Percentiles rank a stretch among this genome's conserved stretches.
Evolutionary conservation across 2,113 vertebrate genomes (phyloP).

Genomic region (Hypanus sabinus): DNA sequence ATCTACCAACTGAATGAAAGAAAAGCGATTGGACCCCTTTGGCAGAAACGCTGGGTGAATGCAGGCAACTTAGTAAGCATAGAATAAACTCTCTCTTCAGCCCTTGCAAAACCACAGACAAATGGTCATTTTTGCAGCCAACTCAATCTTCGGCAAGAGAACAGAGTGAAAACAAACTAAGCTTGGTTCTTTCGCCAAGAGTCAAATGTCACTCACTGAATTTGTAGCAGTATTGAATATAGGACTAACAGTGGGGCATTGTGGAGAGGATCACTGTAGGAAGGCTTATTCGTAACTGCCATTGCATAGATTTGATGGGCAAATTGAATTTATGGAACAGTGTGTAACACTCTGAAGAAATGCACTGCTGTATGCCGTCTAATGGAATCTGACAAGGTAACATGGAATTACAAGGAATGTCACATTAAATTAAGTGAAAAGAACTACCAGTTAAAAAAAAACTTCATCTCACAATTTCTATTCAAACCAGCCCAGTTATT

Average conservation of each 20-base stretch:
- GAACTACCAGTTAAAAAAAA: neutral
- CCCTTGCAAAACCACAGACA: neutral
- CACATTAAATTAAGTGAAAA: neutral
- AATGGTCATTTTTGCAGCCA: neutral
- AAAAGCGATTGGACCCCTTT: neutral
- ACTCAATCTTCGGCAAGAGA: neutral
- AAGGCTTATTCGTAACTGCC: neutral
- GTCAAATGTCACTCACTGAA: neutral
- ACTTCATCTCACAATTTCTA: neutral
- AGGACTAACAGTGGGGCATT: neutral
- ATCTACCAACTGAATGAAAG: slow-evolving; percentile 13
- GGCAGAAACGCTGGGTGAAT: neutral
- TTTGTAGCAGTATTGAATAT: neutral
- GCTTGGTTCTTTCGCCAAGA: neutral
- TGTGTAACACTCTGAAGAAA: neutral
- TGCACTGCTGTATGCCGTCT: neutral
- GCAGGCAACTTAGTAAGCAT: neutral
- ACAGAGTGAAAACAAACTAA: neutral
- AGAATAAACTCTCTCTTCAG: neutral
- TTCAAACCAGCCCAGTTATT: neutral
- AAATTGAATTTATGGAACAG: neutral
- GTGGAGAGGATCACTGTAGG: neutral
- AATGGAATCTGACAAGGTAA: neutral
- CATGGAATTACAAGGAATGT: neutral
- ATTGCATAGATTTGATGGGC: neutral